Evolutionary conservation across 2,797 vertebrate species (phyloP).

Genomic region (Muscicapa comitata): DNA sequence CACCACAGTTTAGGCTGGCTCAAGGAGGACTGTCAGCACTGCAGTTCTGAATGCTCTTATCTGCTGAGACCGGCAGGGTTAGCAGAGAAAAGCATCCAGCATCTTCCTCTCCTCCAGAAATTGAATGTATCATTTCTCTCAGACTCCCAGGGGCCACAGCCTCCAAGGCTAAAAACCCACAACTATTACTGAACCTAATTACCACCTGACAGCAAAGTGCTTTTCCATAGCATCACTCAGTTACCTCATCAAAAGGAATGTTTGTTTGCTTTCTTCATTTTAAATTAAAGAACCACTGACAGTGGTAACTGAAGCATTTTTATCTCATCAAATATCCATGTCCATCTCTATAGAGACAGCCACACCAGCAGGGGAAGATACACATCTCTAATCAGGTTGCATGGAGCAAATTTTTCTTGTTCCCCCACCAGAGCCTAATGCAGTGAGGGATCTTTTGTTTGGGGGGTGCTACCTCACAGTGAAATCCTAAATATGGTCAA

Average conservation of each 20-base stretch:
- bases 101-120: slow-evolving; percentile 47
- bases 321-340: slow-evolving; percentile 66
- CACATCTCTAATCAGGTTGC: neutral
- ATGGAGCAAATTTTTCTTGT: neutral
- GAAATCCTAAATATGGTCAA: neutral
- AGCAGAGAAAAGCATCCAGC: slow-evolving; percentile 53
- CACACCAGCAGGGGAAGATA: slow-evolving; percentile 22
- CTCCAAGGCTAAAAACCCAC: slow-evolving; percentile 53
- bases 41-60: slow-evolving; percentile 45
- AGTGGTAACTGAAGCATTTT: slow-evolving; percentile 57
- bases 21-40: slow-evolving; percentile 41
- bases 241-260: slow-evolving; percentile 56
- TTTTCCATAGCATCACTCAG: slow-evolving; percentile 35
- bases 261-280: slow-evolving; percentile 59
- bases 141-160: slow-evolving; percentile 52
- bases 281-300: slow-evolving; percentile 47
- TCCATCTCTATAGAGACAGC: slow-evolving; percentile 63
- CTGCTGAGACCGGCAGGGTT: slow-evolving; percentile 52
- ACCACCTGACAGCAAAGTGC: slow-evolving; percentile 59
- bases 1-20: slow-evolving; percentile 32
- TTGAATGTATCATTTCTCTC: slow-evolving; percentile 57
- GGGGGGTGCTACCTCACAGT: neutral
- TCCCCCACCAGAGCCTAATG: neutral
- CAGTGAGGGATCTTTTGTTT: neutral
- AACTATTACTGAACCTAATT: slow-evolving; percentile 65